Evolutionary conservation across 2,797 vertebrate genomes (phyloP), one percentile per base, ranked within the genome.

Genomic region (Spatula clypeata): DNA sequence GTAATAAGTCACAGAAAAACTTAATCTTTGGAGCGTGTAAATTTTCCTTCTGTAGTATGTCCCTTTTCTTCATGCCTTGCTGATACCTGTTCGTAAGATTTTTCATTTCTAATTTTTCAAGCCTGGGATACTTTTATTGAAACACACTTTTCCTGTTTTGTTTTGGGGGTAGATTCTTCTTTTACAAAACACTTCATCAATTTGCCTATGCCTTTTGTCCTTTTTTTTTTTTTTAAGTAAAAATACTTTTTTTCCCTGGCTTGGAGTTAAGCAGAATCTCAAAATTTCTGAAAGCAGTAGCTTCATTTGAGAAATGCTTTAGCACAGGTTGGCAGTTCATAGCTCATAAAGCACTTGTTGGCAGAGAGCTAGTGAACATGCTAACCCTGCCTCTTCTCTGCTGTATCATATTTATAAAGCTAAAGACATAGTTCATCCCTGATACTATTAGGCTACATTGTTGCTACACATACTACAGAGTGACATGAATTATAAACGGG

Each of bases 31-130:
- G 38, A 74, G 64, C 4, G 11, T 62, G 24, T 62, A 7, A 77
- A 70, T 51, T 77, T 72, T 86, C 60, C 69, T 65, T 75, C 74
- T 54, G 36, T 67, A 47, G 74, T 15, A 80, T 53, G 69, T 87
- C 29, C 36, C 26, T 86, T 60, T 74, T 90, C 40, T 60, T 73
- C 84, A 81, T 70, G 81, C 84, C 94, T 75, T 88, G 92, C 58
- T 60, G 29, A 55, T 40, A 81, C 44, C 57, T 65, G 14, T 69
- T 61, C n/a, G 13, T 69, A 90, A 69, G 44, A 26, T 64, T 86
- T 92, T 73, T 49, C 64, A 36, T 66, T 65, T 84, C 29, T 38
- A 1, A 23, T 67, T 93, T 77, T 88, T 90, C 81, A 36, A 91
- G 38, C 57, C 58, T 36, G 29, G 80, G 70, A 26, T 53, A 26